phyloP scores from a whole-genome alignment of 2,797 vertebrate genomes.

The Ctenopoma kingsleyae region DNA sequence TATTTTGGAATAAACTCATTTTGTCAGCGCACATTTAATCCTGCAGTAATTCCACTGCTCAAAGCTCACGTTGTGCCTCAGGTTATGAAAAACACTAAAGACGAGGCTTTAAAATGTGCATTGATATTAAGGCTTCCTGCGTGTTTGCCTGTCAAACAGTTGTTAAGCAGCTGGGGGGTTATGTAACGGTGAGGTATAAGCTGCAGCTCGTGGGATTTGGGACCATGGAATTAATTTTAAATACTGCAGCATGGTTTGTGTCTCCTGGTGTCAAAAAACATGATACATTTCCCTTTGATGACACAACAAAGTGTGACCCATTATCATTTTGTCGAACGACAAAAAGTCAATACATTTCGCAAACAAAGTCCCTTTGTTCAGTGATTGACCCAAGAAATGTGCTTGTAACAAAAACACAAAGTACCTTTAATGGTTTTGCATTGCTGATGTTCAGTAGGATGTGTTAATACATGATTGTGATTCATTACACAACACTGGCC shows the following conservation, averaged over 20 bases:
- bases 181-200: background rate
- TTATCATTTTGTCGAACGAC: background rate
- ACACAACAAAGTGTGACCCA: too few relatives aligned
- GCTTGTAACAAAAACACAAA: slow-evolving; percentile 17
- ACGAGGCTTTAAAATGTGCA: slow-evolving; percentile 37
- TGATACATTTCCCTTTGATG: too few relatives aligned
- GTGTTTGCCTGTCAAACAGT: background rate
- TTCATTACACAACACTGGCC: background rate
- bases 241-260: background rate
- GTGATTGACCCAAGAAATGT: background rate
- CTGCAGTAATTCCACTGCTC: background rate
- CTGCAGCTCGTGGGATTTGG: slow-evolving; percentile 9
- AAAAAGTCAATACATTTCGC: background rate
- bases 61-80: too few relatives aligned
- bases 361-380: background rate
- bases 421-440: background rate
- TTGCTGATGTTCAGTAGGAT: background rate
- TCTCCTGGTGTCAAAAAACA: background rate
- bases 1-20: too few relatives aligned
- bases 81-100: background rate
- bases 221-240: background rate
- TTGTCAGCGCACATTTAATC: too few relatives aligned
- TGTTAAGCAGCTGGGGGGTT: background rate
- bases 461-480: background rate
- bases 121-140: slow-evolving; percentile 52